These are phyloP conservation scores for Odontomachus brunneus DNA, from an alignment of 1,140 invertebrate species.

Conservation along the genomic window DNA sequence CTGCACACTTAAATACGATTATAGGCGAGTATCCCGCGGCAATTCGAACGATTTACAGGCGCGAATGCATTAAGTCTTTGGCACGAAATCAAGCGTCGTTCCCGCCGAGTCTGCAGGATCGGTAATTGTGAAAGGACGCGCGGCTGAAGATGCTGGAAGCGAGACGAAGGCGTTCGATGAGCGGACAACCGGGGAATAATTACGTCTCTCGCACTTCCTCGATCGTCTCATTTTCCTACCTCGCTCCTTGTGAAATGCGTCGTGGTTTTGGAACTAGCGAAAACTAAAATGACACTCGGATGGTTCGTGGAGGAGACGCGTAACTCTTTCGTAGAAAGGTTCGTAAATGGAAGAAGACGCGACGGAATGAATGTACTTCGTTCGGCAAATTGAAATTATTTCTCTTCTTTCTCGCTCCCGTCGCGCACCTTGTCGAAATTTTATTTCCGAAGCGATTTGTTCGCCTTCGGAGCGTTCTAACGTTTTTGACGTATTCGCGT, in stretches of 20 bases:
- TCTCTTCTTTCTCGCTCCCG: too few species aligned
- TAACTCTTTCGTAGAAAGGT: neutral
- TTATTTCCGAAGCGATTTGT: neutral
- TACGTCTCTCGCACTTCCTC: neutral
- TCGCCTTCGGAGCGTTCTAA: neutral
- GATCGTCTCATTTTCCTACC: neutral
- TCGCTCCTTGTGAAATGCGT: conserved; percentile 42
- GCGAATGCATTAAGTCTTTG: conserved; percentile 33
- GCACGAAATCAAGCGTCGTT: conserved; percentile 32
- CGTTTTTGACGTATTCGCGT: neutral
- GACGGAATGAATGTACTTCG: neutral
- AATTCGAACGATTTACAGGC: neutral
- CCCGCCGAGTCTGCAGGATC: conserved; percentile 3
- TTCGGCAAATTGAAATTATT: neutral
- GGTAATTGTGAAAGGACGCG: conserved; percentile 48
- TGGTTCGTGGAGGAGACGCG: neutral
- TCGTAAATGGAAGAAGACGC: too few species aligned
- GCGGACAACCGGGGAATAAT: conserved; percentile 51
- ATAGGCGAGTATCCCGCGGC: conserved; percentile 1
- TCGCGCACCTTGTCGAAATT: neutral
- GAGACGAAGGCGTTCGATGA: conserved; percentile 23
- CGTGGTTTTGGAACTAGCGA: conserved; percentile 42
- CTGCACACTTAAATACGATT: conserved; percentile 20
- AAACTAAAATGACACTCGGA: neutral
- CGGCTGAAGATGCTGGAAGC: neutral